Evolutionary conservation across 2,888 invertebrate species (phyloP), one percentile per base, ranked within the genome.

Genomic region (Megamerina dolium): DNA sequence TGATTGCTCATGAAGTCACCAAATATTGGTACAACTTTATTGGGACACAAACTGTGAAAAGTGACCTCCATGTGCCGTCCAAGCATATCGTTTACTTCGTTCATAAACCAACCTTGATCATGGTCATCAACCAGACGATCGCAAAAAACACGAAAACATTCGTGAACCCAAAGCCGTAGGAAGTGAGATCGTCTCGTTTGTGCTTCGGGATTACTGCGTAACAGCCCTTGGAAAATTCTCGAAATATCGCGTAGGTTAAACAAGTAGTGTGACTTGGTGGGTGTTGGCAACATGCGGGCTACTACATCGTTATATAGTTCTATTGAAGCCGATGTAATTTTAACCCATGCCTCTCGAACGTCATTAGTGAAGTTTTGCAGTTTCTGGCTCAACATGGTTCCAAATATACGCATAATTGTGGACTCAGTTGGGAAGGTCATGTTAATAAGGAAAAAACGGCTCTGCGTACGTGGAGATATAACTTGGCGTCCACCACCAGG

Each of bases 211-310:
- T 85, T 80, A 50, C 86, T 81, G 48, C 89, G 75, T 14, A 93
- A 68, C 13, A 93, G 66, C 4, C 91, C 91, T 77, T 91, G 83
- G 57, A 82, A 83, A 29, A 91, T 82, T 74, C 82, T 87, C 2
- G 90, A 90, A 52, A 93, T 89, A 60, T 92, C 92, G 53, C 91
- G 74, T 57, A 93, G 70, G 68, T 91, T 92, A 73, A 92, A 93
- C 27, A 91, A 73, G 58, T 93, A 93, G 70, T 93, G 92, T 65
- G 87, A 88, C 68, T 91, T 93, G 46, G 83, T 78, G 0, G 92
- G 92, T 0, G 91, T 92, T 0, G 93, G 92, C 31, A 92, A 70
- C 74, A 93, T 81, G 61, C 83, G 85, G 1, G 66, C 71, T 1
- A 78, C 77, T 0, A 90, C 83, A 51, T 78, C 77, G 58, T 83